Evolutionary conservation across 2,888 invertebrate genomes (phyloP).

Genomic region (Miltochrista miniata): DNA sequence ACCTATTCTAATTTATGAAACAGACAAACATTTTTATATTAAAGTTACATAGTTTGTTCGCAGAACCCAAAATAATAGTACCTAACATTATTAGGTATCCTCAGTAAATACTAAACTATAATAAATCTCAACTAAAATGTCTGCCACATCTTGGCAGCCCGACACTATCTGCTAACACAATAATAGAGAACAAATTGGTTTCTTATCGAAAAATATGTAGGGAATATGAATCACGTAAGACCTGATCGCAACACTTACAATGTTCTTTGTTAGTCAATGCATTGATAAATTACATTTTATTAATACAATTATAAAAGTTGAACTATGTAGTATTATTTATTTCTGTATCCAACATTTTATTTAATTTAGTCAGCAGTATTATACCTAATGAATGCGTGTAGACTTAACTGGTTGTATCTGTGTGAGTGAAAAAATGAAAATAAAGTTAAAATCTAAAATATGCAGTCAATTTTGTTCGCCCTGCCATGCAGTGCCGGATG

Average conservation of each 20-base stretch:
- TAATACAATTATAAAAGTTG: slow-evolving; percentile 12
- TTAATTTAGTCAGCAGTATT: too few species aligned
- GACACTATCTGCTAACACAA: slow-evolving; percentile 39
- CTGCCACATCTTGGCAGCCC: slow-evolving; percentile 5
- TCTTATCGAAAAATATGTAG: slow-evolving; percentile 55
- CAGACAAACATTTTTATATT: too few species aligned
- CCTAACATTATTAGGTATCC: neutral
- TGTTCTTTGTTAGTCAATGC: slow-evolving; percentile 46
- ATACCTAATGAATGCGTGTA: too few species aligned
- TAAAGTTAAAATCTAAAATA: too few species aligned
- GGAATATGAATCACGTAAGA: slow-evolving; percentile 52
- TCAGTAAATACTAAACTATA: neutral
- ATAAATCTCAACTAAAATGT: slow-evolving; percentile 3
- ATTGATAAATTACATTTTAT: slow-evolving; percentile 32
- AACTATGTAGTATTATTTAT: too few species aligned
- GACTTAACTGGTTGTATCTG: too few species aligned
- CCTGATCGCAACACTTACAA: slow-evolving; percentile 24
- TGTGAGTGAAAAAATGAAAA: too few species aligned
- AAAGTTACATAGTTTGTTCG: too few species aligned
- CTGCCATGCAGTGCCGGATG: too few species aligned
- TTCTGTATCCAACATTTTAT: too few species aligned
- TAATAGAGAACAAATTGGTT: slow-evolving; percentile 54
- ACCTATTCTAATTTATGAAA: neutral
- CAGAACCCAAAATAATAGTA: too few species aligned
- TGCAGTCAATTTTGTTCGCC: too few species aligned